A percentile compares a stretch with the other conserved stretches of the same genome.
phyloP scores from a whole-genome alignment of 2,888 invertebrate species.

The Apotomis turbidana region DNA sequence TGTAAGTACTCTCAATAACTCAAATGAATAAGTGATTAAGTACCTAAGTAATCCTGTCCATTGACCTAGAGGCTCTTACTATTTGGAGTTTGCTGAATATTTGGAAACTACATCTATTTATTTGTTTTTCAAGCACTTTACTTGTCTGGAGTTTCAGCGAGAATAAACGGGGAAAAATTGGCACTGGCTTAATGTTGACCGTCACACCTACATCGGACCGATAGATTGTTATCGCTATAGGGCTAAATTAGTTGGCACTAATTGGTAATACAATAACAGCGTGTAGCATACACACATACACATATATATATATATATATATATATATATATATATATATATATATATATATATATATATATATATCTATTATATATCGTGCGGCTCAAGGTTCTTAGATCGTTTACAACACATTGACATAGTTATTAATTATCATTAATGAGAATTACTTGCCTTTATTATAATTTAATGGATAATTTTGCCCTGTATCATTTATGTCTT shows the following conservation, averaged over 20 bases:
- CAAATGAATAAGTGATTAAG: no score
- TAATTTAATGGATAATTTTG: conserved; percentile 3
- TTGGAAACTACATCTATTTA: not conserved
- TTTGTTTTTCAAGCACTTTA: not conserved
- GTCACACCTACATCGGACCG: conserved; percentile 36
- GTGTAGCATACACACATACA: conserved; percentile 19
- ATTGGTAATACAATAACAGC: conserved; percentile 41
- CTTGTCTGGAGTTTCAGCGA: conserved; percentile 7
- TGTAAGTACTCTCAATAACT: no score
- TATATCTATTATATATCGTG: conserved; percentile 13
- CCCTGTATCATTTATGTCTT: not conserved
- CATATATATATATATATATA: no score
- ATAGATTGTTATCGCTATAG: conserved; percentile 40
- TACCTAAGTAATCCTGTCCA: no score
- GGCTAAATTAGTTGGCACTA: conserved; percentile 41
- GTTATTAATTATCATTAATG: conserved; percentile 32
- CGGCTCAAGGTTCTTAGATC: conserved; percentile 28
- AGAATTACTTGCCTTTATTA: conserved; percentile 18
- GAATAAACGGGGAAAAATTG: conserved; percentile 10
- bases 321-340: no score
- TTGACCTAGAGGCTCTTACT: no score
- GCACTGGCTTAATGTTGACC: conserved; percentile 23
- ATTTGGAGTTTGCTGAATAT: no score
- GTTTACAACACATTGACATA: conserved; percentile 24
- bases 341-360: no score